phyloP scores from a whole-genome alignment of 2,888 invertebrate species.

The Diloba caeruleocephala region DNA sequence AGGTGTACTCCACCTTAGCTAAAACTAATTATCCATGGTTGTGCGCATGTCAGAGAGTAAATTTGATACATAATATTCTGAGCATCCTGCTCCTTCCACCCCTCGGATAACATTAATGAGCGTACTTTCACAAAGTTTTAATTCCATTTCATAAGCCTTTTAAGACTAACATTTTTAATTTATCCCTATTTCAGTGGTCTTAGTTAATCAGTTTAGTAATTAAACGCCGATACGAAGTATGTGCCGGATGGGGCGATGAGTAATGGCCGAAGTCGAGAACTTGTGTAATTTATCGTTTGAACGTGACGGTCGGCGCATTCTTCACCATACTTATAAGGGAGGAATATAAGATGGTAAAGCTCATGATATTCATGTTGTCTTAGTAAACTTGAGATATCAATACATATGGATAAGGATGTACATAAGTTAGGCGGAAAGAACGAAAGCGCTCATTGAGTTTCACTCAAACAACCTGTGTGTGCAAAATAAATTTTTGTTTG shows the following conservation, averaged over 20 bases:
- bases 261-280: constrained; percentile 56
- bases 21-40: too few relatives aligned
- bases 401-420: too few relatives aligned
- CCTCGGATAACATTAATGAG: neutral
- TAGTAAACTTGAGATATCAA: constrained; percentile 35
- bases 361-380: constrained; percentile 37
- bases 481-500: too few relatives aligned
- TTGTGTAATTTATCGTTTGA: constrained; percentile 59
- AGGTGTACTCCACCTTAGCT: too few relatives aligned
- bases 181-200: constrained; percentile 32
- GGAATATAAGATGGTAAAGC: constrained; percentile 29
- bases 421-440: too few relatives aligned
- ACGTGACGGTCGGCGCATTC: constrained; percentile 60
- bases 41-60: too few relatives aligned
- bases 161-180: constrained; percentile 27
- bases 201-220: constrained; percentile 55
- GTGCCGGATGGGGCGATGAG: constrained; percentile 55
- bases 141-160: constrained; percentile 2
- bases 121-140: constrained; percentile 11
- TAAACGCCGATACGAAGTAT: constrained; percentile 57
- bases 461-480: too few relatives aligned
- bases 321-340: constrained; percentile 38
- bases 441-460: too few relatives aligned
- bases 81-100: too few relatives aligned
- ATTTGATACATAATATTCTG: too few relatives aligned